Evolutionary conservation across 2,113 vertebrate species (phyloP), one percentile per base, ranked within the genome.

Genomic region (Notothenia rossii): DNA sequence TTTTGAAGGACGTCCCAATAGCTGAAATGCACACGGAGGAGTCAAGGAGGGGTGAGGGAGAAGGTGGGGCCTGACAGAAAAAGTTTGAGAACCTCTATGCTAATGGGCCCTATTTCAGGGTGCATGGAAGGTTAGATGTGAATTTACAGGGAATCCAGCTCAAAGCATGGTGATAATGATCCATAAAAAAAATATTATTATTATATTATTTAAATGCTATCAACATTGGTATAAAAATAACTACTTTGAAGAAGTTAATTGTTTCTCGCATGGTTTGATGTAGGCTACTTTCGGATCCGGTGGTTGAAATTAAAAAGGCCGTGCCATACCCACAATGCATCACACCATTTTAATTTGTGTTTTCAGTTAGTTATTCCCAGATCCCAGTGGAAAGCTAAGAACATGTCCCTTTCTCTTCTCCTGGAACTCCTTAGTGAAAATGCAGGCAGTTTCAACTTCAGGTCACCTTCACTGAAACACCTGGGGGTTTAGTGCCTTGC

Each of bases 251-350:
- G 10, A 74, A 63, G 36, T 5, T 18, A 49, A 3, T 29, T 29
- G 1, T 33, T 48, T 67, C 1, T 12, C 33, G 36, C 54, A 48
- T 48, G 13, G 36, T 20, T n/a, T 15, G 14, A 60, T 14, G 58
- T 36, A 29, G 3, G 29, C 29, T 29, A 6, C 74, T 49, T 40
- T 63, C 1, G 11, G 22, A 50, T 36, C 36, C 4, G 51, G 10
- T 33, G 46, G 53, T 62, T 15, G 14, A 55, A n/a, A 6, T 40
- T 10, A 25, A 12, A 54, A 18, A 22, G n/a, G 17, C 29, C 3
- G 3, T 29, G 29, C 1, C 7, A 53, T 49, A 61, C 22, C 61
- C 54, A 55, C 14, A 82, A n/a, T 72, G 36, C 71, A 74, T 4
- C 18, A 54, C 25, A 2, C 5, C 10, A 61, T 63, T 15, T 18